Percentiles rank a stretch among this genome's conserved stretches.
These are phyloP conservation scores for Steatornis caripensis DNA, from an alignment of 2,113 vertebrate genomes.

Conservation along the genomic window DNA sequence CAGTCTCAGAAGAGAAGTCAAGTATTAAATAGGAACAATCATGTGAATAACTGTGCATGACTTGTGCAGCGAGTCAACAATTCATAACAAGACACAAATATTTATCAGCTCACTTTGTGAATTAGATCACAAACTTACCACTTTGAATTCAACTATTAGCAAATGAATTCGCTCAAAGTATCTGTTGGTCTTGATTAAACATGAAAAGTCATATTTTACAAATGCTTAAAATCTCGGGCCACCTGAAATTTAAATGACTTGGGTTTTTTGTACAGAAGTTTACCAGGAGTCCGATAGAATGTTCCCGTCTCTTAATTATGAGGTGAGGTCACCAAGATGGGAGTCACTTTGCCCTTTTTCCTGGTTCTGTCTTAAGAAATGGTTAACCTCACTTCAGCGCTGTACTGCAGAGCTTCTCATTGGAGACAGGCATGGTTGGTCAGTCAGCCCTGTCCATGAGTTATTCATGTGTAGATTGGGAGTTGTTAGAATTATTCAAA, in stretches of 20 bases:
- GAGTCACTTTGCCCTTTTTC: background rate
- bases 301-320: background rate
- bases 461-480: background rate
- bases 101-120: background rate
- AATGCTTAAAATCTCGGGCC: background rate
- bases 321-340: background rate
- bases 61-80: background rate
- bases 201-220: background rate
- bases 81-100: background rate
- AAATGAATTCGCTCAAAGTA: background rate
- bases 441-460: background rate
- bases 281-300: background rate
- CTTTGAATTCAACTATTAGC: background rate
- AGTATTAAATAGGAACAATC: background rate
- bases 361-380: background rate
- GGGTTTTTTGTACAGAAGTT: background rate
- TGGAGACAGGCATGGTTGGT: background rate
- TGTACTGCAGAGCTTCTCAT: background rate
- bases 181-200: background rate
- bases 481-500: background rate
- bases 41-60: background rate
- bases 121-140: background rate
- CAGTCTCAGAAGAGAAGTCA: background rate
- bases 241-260: background rate
- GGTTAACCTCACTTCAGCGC: background rate